These are phyloP conservation scores for Otis tarda DNA, from an alignment of 2,113 vertebrate genomes.

Conservation along the genomic window DNA sequence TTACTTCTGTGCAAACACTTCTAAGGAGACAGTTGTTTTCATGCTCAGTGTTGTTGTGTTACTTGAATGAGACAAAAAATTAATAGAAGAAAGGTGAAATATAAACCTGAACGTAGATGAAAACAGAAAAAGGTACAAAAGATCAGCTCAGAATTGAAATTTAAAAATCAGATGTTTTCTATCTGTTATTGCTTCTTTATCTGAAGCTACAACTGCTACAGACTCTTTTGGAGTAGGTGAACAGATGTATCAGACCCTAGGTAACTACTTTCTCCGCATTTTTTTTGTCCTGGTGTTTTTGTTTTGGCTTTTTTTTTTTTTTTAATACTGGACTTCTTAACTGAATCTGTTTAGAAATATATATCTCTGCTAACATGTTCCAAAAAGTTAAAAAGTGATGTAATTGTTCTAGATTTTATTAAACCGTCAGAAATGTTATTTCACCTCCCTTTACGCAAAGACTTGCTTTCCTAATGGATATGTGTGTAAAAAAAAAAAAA, in stretches of 20 bases:
- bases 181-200: not conserved
- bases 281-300: not conserved
- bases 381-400: not conserved
- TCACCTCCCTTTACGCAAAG: not conserved
- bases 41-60: not conserved
- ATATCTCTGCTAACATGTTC: not conserved
- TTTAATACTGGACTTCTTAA: not conserved
- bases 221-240: not conserved
- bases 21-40: not conserved
- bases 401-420: not conserved
- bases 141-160: not conserved
- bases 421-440: not conserved
- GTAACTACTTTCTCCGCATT: not conserved
- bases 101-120: not conserved
- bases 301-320: not conserved
- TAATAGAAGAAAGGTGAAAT: not conserved
- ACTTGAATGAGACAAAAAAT: not conserved
- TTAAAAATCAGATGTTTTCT: not conserved
- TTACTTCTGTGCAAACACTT: not conserved
- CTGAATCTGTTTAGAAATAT: not conserved
- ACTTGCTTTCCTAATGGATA: not conserved
- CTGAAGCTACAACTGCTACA: not conserved
- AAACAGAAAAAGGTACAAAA: not conserved
- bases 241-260: not conserved
- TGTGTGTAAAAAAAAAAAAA: not conserved